phyloP scores from a whole-genome alignment of 2,113 vertebrate species.

The Etheostoma spectabile region DNA sequence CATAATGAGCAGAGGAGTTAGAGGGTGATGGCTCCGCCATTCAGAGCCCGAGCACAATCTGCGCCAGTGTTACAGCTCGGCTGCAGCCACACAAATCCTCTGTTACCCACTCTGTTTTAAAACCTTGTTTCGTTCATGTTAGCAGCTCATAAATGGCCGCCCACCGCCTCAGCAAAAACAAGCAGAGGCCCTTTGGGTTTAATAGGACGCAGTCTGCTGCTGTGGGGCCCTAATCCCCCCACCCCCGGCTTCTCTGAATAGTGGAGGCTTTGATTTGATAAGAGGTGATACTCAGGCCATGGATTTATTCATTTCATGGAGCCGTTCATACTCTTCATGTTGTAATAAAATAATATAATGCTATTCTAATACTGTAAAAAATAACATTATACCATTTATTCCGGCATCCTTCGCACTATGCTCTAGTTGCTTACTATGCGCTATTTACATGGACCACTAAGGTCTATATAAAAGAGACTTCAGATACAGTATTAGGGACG shows the following conservation, averaged over 20 bases:
- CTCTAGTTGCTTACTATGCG: too few species aligned
- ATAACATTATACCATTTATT: too few species aligned
- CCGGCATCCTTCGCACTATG: too few species aligned
- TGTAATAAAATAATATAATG: too few species aligned
- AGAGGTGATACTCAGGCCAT: constrained; percentile 1
- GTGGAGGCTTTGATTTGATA: constrained; percentile 37
- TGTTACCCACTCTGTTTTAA: constrained; percentile 71
- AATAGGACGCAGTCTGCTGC: constrained; percentile 27
- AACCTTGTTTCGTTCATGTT: constrained; percentile 76
- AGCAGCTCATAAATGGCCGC: constrained; percentile 77
- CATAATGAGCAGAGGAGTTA: constrained; percentile 65
- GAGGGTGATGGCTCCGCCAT: constrained; percentile 63
- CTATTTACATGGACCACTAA: too few species aligned
- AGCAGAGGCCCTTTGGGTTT: constrained; percentile 43
- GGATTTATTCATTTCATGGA: not conserved
- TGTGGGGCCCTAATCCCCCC: too few species aligned
- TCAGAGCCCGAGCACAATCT: constrained; percentile 55
- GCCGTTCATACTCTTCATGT: too few species aligned
- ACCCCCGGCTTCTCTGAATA: not conserved
- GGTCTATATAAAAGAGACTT: too few species aligned
- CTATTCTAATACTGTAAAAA: too few species aligned
- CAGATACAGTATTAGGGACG: too few species aligned
- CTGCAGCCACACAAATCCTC: constrained; percentile 71
- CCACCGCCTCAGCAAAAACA: constrained; percentile 69
- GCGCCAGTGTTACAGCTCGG: constrained; percentile 44